phyloP scores from a whole-genome alignment of 2,888 invertebrate genomes.

The Diogma glabrata region DNA sequence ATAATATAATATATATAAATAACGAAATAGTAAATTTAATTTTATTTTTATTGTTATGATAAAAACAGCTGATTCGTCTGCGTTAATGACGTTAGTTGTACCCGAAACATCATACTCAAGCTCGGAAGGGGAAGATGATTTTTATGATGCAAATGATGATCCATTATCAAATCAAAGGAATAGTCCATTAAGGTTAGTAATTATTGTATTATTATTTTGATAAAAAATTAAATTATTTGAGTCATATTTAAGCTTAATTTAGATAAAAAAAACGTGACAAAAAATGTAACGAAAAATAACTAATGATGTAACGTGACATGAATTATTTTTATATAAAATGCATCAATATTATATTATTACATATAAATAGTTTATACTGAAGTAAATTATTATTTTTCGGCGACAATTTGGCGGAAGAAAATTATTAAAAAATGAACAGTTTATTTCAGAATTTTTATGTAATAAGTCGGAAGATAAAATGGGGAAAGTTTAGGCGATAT shows the following conservation, averaged over 20 bases:
- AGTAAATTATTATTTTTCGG: background rate
- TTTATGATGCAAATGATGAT: constrained; percentile 82
- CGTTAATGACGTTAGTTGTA: constrained; percentile 42
- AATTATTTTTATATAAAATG: constrained; percentile 4
- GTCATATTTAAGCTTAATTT: too few relatives aligned
- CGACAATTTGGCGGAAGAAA: constrained; percentile 3
- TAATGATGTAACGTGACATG: too few relatives aligned
- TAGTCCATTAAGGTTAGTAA: constrained; percentile 36
- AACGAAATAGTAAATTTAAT: too few relatives aligned
- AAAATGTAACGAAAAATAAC: too few relatives aligned
- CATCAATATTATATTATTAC: background rate
- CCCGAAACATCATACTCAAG: constrained; percentile 96
- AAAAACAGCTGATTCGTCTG: constrained; percentile 21
- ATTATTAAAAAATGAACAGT: background rate
- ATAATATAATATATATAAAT: too few relatives aligned
- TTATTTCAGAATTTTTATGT: background rate
- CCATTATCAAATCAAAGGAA: constrained; percentile 39
- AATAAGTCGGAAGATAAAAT: constrained; percentile 6
- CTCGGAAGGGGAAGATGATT: constrained; percentile 91
- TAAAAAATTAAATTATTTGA: background rate
- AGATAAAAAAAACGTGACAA: background rate
- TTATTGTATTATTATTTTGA: background rate
- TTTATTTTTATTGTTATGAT: too few relatives aligned
- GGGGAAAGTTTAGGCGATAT: too few relatives aligned
- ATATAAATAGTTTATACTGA: background rate